Base-by-base conservation (phyloP, 1,140 invertebrate species). In the Platorchestia sp. region DNA sequence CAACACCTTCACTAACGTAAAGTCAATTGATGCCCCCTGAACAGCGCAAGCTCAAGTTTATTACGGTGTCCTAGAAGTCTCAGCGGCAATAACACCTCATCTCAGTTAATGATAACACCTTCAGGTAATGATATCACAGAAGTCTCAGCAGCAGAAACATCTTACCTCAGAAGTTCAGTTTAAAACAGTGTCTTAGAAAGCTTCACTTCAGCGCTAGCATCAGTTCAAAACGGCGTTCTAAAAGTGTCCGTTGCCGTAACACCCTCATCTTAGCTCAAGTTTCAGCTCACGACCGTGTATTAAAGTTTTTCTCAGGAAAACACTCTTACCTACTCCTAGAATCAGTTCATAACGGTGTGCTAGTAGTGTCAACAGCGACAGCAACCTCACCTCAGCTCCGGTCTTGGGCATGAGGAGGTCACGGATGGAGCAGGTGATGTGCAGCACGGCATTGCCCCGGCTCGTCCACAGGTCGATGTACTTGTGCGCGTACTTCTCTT, bases 351-450 rank as follows among this genome's bases (percentile, higher is more conserved):
- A n/a, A n/a, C n/a, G n/a, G n/a, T n/a, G n/a, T n/a, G n/a, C n/a
- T n/a, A n/a, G n/a, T n/a, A n/a, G n/a, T n/a, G n/a, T n/a, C n/a
- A 51, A 6, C 47, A 51, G 19, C 47, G 1, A 75, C 59, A 75
- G 36, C 59, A 16, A 14, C 45, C 96, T 43, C 51, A 95, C 96
- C 95, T 96, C 95, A 86, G 96, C 95, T 27, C 95, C 96, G 45
- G 42, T 96, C 41, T 95, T 96, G 97, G 97, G 96, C 97, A 97
- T 97, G 98, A 97, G 90, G 7, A 96, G 87, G 47, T 96, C 95
- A 75, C 51, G 95, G 97, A 97, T 51, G 97, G 97, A 22, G 97
- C 97, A 41, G 97, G 97, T 95, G 97, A 97, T 40, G 97, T 97
- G 7, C 97, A 97, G 95, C 97, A 97, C 1, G 97, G 97, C 27